Evolutionary conservation across 2,888 invertebrate species (phyloP), one percentile per base, ranked within the genome.

Genomic region (Drosophila flavopinicola): DNA sequence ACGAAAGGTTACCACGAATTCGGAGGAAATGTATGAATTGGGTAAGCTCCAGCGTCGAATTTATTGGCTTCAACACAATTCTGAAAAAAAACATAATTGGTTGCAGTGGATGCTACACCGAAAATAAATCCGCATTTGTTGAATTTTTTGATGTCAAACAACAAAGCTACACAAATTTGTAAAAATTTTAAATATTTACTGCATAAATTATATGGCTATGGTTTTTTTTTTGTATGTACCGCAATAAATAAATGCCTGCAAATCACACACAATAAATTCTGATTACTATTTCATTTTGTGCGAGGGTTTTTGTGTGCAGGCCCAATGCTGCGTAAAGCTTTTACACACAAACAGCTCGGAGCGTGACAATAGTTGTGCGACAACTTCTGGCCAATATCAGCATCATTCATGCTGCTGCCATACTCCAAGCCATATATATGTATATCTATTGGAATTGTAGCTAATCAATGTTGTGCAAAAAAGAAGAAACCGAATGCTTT

Each of bases 241-340:
- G 27, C 49, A 53, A 65, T 35, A 65, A 54, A 66, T 48, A 66
- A 45, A 58, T 70, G 47, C 39, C 24, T 11, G 29, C 23, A 75
- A 66, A 71, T 74, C 39, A 63, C 58, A 74, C 53, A 35, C 56
- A 53, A 75, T 69, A 72, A 59, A 69, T 53, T 69, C 32, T 33
- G 54, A 65, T 54, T 44, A 51, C 25, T n/a, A 33, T 69, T 56
- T 38, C 25, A 42, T 33, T 39, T 58, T 17, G 9, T 27, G 17
- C 20, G 29, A 29, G 9, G 15, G 9, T 17, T 48, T 44, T 15
- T 29, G 11, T 47, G 11, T 17, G 9, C 48, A 65, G 38, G 3
- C 33, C 44, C 39, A 25, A 49, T 47, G 68, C 33, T 15, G 35
- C 42, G 35, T 44, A 42, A 56, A 42, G 44, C 56, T 57, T 67